These are phyloP conservation scores for Whitmania pigra DNA, from an alignment of 1,140 invertebrate species.

Conservation along the genomic window DNA sequence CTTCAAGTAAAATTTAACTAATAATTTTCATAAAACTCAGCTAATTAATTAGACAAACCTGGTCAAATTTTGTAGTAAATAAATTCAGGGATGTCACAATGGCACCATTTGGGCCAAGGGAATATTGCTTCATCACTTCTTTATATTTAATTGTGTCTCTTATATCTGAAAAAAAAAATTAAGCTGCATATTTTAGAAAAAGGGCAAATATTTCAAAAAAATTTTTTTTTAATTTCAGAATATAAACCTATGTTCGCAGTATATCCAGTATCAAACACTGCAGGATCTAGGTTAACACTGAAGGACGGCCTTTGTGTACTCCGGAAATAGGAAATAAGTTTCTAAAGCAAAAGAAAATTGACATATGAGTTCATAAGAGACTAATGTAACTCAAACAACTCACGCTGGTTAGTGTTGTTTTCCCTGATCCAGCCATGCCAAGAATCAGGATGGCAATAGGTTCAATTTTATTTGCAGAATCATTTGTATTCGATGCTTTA, in stretches of 20 bases:
- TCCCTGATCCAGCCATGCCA: constrained; percentile 79
- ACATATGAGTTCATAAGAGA: too few relatives aligned
- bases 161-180: constrained; percentile 50
- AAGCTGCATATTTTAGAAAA: too few relatives aligned
- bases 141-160: constrained; percentile 96
- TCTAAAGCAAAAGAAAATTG: constrained; percentile 1
- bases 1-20: too few relatives aligned
- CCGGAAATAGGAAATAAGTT: not conserved
- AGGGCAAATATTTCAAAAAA: too few relatives aligned
- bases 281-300: constrained; percentile 93
- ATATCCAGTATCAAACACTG: constrained; percentile 79
- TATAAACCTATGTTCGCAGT: constrained; percentile 66
- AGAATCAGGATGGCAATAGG: constrained; percentile 64
- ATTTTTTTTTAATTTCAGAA: too few relatives aligned
- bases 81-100: constrained; percentile 95
- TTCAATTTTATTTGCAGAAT: not conserved
- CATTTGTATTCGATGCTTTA: too few relatives aligned
- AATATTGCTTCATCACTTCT: constrained; percentile 76
- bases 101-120: constrained; percentile 84
- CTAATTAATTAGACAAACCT: constrained; percentile 46
- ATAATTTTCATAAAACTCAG: too few relatives aligned
- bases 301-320: not conserved
- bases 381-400: not conserved
- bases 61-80: constrained; percentile 90
- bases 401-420: constrained; percentile 61